Percentiles rank a stretch among this genome's conserved stretches.
Conservation (phyloP, 2,113 vertebrate species). For the Pitta sordida region DNA sequence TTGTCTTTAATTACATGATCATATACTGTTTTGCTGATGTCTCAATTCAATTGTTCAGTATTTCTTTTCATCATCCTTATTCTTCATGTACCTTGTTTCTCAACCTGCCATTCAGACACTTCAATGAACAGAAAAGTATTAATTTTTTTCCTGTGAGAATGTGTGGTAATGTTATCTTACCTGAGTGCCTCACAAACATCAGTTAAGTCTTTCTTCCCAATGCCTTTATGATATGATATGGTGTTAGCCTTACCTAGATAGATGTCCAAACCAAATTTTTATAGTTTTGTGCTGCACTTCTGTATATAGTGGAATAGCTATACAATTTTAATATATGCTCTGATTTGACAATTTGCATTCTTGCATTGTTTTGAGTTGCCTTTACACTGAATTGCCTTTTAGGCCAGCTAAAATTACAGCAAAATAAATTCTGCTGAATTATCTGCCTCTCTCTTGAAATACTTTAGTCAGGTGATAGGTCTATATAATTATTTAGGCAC, state of each 20-base stretch:
- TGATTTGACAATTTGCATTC: neutral
- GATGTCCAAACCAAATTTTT: neutral
- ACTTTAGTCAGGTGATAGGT: neutral
- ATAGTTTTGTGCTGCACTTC: neutral
- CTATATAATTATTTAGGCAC: neutral
- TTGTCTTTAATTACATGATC: conserved; percentile 63
- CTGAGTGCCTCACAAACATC: conserved; percentile 38
- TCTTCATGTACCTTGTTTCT: conserved; percentile 58
- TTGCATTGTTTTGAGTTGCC: neutral
- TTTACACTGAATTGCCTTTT: neutral
- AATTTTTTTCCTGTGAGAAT: conserved; percentile 22
- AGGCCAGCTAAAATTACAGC: neutral
- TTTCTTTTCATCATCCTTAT: conserved; percentile 55
- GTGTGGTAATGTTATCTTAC: conserved; percentile 18
- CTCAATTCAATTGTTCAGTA: conserved; percentile 46
- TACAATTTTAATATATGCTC: neutral
- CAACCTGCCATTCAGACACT: conserved; percentile 62
- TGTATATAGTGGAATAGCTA: neutral
- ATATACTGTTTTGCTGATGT: conserved; percentile 48
- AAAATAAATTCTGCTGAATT: neutral
- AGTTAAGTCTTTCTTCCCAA: conserved; percentile 35
- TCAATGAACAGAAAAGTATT: conserved; percentile 57
- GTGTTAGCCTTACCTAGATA: neutral
- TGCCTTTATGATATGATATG: conserved; percentile 23
- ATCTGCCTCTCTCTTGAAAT: neutral